Evolutionary conservation across 2,113 vertebrate genomes (phyloP), one percentile per base, ranked within the genome.

Genomic region (Sylvia atricapilla): DNA sequence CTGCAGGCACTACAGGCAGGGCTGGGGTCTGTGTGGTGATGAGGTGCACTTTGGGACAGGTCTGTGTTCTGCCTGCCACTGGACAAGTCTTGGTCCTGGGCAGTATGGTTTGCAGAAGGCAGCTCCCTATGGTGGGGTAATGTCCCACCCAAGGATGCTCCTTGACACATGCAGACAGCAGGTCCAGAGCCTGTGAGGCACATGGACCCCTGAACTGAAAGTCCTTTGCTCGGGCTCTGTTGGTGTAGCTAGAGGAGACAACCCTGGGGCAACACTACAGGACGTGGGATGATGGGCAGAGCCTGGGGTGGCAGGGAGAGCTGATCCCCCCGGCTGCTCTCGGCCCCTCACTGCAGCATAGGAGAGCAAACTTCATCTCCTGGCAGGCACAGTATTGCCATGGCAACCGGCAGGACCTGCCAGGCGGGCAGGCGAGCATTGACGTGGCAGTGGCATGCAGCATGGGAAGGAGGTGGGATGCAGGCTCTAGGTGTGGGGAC

Each of bases 381-480:
- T 80, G 72, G 68, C 83, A 86, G 86, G 68, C 50, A 3, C 80
- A 39, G 68, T 2, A 81, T 96, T 59, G 68, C 96, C 95, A 96
- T 96, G 59, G 83, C 83, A 96, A 97, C 96, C 4, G 16, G 85
- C 79, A 90, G 85, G 90, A 93, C 19, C 79, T 92, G 93, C 89
- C 79, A 68, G 93, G 81, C 33, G 4, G 86, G 89, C 92, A 87
- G 89, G 56, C 22, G 1, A 87, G 91, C 68, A 23, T 68, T 84
- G 92, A 64, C 0, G 33, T 35, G 76, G 56, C 3, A 9, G 46
- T 37, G 58, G 58, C 77, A 74, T 6, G 3, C 82, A 46, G 63
- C 31, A 44, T 0, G 0, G 72, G 67, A 77, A 73, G 72, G 76
- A 90, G 39, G 33, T 1, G 5, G 68, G 43, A 59, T 2, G 23